Conservation (phyloP, 2,797 vertebrate genomes). For the Todus mexicanus region DNA sequence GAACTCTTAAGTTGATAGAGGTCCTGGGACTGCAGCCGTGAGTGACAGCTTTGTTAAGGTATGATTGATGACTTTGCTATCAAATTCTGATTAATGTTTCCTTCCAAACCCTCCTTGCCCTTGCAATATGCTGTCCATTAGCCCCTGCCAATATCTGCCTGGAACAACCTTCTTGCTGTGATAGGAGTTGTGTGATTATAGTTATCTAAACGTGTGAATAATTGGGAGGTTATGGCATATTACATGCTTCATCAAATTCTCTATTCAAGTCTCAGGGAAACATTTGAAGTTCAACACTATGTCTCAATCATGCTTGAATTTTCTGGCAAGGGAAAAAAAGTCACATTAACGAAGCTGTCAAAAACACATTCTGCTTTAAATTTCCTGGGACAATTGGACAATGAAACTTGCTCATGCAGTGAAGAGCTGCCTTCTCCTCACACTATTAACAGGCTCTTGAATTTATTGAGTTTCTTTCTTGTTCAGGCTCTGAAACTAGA, state of each 20-base stretch:
- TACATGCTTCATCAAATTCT: constrained; percentile 73
- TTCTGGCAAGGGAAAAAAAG: constrained; percentile 43
- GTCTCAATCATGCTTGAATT: constrained; percentile 74
- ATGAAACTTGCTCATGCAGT: constrained; percentile 54
- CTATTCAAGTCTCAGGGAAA: constrained; percentile 69
- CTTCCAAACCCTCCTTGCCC: constrained; percentile 49
- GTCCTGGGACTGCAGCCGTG: constrained; percentile 35
- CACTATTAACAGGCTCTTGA: constrained; percentile 4
- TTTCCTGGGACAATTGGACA: constrained; percentile 71
- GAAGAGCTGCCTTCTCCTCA: constrained; percentile 55
- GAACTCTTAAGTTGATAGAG: constrained; percentile 17
- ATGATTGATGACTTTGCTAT: constrained; percentile 64
- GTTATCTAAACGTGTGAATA: constrained; percentile 74
- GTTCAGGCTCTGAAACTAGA: background rate
- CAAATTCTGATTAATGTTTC: constrained; percentile 67
- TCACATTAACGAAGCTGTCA: constrained; percentile 71
- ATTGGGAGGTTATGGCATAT: constrained; percentile 73
- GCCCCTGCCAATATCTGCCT: constrained; percentile 68
- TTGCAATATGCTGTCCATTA: constrained; percentile 69
- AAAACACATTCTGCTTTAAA: constrained; percentile 65
- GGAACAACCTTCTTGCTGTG: constrained; percentile 53
- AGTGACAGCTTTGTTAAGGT: constrained; percentile 58
- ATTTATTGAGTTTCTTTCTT: constrained; percentile 31
- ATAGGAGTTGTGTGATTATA: constrained; percentile 65
- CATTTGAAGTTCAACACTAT: constrained; percentile 69